phyloP scores from a whole-genome alignment of 2,888 invertebrate species.

The Diogma glabrata region DNA sequence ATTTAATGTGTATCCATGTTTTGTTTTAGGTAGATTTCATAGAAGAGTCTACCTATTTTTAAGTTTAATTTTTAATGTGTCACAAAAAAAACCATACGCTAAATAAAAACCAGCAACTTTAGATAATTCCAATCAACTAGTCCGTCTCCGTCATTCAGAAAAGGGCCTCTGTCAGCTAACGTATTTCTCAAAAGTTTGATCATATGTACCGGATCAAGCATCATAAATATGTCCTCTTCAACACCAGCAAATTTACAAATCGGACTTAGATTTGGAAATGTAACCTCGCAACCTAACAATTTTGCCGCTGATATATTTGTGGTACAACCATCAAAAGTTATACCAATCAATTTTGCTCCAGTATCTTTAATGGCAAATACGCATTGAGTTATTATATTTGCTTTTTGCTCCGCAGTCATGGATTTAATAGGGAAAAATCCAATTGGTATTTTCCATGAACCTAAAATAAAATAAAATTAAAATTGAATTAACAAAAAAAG shows the following conservation, averaged over 20 bases:
- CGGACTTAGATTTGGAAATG: background rate
- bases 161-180: background rate
- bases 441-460: background rate
- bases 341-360: background rate
- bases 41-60: no score
- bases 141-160: background rate
- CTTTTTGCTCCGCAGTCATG: background rate
- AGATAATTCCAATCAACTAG: background rate
- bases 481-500: background rate
- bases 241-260: background rate
- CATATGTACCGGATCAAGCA: background rate
- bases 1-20: no score
- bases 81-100: no score
- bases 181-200: background rate
- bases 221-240: background rate
- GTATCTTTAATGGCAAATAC: background rate
- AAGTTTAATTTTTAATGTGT: no score
- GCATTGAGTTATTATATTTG: background rate
- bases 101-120: conserved; percentile 21
- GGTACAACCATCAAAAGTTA: background rate
- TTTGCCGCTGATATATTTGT: background rate
- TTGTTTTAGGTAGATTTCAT: no score
- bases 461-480: background rate
- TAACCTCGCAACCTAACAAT: background rate
- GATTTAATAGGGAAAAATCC: background rate